Evolutionary conservation across 2,888 invertebrate species (phyloP), one percentile per base, ranked within the genome.

Genomic region (Graphium colonna): DNA sequence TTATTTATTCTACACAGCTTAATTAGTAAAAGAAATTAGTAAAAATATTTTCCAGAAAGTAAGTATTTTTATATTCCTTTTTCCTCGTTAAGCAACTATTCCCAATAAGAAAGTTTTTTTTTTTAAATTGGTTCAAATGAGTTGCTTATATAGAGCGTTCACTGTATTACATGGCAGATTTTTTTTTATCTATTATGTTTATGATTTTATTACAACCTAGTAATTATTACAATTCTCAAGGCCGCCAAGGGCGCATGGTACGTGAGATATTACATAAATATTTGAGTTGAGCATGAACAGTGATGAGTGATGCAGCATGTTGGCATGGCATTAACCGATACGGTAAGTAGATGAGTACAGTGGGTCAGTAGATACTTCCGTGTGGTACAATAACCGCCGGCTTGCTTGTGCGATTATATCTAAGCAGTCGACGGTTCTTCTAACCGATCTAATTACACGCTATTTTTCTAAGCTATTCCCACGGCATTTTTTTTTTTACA

Each of bases 351-450:
- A 59, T 31, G 58, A 66, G 65, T 62, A 61, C 69, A 75, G 75
- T 79, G 72, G 81, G 79, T 79, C 79, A 82, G 70, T 71, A 62
- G 64, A 69, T 64, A 68, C 71, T 85, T 84, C 84, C 85, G 80
- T 65, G 60, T 71, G 59, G 62, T 62, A 59, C 48, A 7, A 45
- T 63, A 60, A 63, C 65, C 60, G 58, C 61, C 71, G 62, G 71
- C 33, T 33, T 33, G 67, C 66, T 68, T 65, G 75, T 68, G 69
- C 69, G 61, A 45, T 49, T 44, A 16, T 41, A 64, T 60, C 59
- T 56, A 52, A 7, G 26, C 26, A 26, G 26, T 7, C 3, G 3
- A 26, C 26, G 3, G 31, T 31, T 31, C 8, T 10, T 31, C 10
- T 31, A 9, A 9, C 21, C 2, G 21, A 21, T 21, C 21, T 21